phyloP scores from a whole-genome alignment of 64 coral and sea anemone genomes.

The Porites australiensis region DNA sequence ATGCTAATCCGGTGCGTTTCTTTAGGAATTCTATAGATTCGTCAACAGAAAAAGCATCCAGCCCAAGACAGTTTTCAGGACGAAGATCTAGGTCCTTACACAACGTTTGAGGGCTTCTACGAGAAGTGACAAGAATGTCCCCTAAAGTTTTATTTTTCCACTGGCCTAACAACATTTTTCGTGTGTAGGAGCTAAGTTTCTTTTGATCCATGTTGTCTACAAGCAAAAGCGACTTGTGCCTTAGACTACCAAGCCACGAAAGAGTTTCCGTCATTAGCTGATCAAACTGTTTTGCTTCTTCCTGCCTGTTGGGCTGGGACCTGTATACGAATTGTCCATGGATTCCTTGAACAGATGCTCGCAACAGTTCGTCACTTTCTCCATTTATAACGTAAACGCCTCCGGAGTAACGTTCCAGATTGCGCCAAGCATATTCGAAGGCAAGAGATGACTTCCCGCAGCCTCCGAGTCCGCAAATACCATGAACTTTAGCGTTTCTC shows the following conservation, averaged over 20 bases:
- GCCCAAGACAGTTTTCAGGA: constrained; percentile 6
- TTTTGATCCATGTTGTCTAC: constrained; percentile 66
- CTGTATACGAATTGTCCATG: background rate
- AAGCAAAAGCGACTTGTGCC: constrained; percentile 21
- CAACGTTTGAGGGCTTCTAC: constrained; percentile 26
- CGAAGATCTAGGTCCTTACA: background rate
- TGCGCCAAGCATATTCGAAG: constrained; percentile 52
- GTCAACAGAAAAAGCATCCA: background rate
- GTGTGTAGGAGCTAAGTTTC: constrained; percentile 19
- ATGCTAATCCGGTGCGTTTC: background rate
- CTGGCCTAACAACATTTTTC: constrained; percentile 53
- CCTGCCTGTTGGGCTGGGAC: background rate
- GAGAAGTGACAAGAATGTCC: constrained; percentile 58
- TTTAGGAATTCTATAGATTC: constrained; percentile 56
- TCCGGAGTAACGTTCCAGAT: constrained; percentile 7
- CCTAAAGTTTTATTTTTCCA: constrained; percentile 36
- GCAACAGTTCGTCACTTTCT: constrained; percentile 20
- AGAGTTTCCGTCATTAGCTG: constrained; percentile 27
- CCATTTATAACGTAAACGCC: constrained; percentile 51
- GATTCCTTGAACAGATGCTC: background rate
- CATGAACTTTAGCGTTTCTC: constrained; percentile 1
- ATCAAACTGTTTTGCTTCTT: background rate
- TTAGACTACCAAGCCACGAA: background rate
- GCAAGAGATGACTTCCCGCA: constrained; percentile 51
- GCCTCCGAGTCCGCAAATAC: constrained; percentile 52